Percentiles rank a stretch among this genome's conserved stretches.
These are phyloP conservation scores for Clusia tigrina DNA, from an alignment of 2,888 invertebrate species.

Conservation along the genomic window DNA sequence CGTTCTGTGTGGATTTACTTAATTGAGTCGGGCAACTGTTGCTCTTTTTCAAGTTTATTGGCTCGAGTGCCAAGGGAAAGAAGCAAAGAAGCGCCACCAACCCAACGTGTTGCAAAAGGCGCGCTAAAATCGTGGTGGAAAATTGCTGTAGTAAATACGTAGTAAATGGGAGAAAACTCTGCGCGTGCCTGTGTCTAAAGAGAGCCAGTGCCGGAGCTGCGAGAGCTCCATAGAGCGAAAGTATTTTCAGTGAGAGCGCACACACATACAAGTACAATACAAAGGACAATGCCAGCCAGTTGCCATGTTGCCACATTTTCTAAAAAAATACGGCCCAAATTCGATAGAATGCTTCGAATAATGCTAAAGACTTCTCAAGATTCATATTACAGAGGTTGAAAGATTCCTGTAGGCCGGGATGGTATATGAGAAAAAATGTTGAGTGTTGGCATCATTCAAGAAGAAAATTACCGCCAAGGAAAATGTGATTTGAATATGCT, in stretches of 20 bases:
- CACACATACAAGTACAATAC: too few relatives aligned
- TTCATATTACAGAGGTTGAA: too few relatives aligned
- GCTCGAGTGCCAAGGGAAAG: constrained; percentile 54
- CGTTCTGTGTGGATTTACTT: not conserved
- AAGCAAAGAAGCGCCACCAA: constrained; percentile 35
- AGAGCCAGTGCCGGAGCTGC: not conserved
- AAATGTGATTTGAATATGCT: too few relatives aligned
- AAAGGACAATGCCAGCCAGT: too few relatives aligned
- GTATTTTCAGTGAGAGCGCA: not conserved
- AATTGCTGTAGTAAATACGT: not conserved
- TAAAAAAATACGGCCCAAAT: too few relatives aligned
- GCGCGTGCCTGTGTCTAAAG: not conserved
- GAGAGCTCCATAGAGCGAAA: not conserved
- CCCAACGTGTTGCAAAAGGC: constrained; percentile 9
- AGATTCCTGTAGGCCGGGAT: too few relatives aligned
- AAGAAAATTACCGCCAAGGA: too few relatives aligned
- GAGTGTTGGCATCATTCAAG: too few relatives aligned
- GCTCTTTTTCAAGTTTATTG: constrained; percentile 59
- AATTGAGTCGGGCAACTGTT: constrained; percentile 57
- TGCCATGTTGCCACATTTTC: not conserved
- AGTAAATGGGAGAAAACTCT: constrained; percentile 1
- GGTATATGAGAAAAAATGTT: too few relatives aligned
- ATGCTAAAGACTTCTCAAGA: too few relatives aligned
- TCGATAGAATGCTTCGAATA: too few relatives aligned
- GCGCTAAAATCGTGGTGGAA: constrained; percentile 2